Percentiles rank a stretch among this genome's conserved stretches.
These are phyloP conservation scores for Clivina fossor DNA, from an alignment of 2,888 invertebrate genomes.

Conservation along the genomic window DNA sequence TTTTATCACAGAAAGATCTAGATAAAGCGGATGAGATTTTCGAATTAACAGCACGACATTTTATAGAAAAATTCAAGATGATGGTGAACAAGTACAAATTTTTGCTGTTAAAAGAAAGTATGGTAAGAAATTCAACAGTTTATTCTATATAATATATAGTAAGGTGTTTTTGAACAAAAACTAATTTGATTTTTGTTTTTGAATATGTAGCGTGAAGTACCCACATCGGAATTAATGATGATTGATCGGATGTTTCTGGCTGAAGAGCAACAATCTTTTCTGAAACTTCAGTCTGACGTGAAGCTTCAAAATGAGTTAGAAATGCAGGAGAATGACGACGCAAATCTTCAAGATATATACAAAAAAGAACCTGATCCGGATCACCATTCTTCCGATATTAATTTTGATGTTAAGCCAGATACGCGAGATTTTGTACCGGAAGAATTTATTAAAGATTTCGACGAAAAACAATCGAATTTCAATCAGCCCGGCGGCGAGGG, in stretches of 20 bases:
- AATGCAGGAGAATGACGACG: background rate
- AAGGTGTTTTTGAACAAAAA: slow-evolving; percentile 41
- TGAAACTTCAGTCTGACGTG: slow-evolving; percentile 59
- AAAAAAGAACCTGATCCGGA: no score
- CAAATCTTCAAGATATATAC: slow-evolving; percentile 7
- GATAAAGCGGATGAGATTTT: slow-evolving; percentile 71
- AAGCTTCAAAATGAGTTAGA: slow-evolving; percentile 43
- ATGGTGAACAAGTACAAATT: slow-evolving; percentile 75
- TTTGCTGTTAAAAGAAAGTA: slow-evolving; percentile 74
- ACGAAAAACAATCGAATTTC: background rate
- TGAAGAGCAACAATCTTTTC: slow-evolving; percentile 68
- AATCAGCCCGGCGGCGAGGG: background rate
- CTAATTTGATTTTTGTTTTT: background rate
- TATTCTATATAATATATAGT: no score
- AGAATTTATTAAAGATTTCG: background rate
- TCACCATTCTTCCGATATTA: background rate
- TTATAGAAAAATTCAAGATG: slow-evolving; percentile 68
- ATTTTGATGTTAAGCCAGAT: slow-evolving; percentile 2
- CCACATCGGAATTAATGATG: slow-evolving; percentile 77
- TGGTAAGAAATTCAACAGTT: no score
- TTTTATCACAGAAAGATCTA: slow-evolving; percentile 63
- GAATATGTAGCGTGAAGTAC: slow-evolving; percentile 64
- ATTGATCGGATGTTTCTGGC: slow-evolving; percentile 72
- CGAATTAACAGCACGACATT: slow-evolving; percentile 66
- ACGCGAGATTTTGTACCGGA: slow-evolving; percentile 5